These are phyloP conservation scores for Dryas iulia DNA, from an alignment of 1,140 invertebrate species.

Conservation along the genomic window DNA sequence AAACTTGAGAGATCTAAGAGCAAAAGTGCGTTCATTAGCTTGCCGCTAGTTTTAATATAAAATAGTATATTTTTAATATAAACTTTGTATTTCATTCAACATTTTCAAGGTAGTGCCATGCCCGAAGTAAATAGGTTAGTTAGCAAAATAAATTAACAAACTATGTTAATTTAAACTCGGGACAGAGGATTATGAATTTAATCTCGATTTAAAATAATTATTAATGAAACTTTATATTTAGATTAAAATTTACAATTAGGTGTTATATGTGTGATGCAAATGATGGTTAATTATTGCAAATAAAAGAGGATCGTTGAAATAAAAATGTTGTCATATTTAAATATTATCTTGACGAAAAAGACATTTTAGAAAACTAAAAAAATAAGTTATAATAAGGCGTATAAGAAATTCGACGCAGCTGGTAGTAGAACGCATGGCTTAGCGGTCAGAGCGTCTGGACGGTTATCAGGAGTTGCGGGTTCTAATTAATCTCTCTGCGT, in stretches of 20 bases:
- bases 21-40: not conserved
- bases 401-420: no score
- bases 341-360: no score
- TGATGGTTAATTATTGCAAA: no score
- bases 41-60: not conserved
- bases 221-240: not conserved
- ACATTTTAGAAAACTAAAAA: no score
- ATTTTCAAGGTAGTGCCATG: not conserved
- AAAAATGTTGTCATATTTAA: not conserved
- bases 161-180: constrained; percentile 3
- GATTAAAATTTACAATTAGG: not conserved
- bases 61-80: not conserved
- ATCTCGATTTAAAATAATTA: not conserved
- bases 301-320: not conserved
- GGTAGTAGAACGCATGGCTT: no score
- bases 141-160: not conserved
- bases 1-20: no score
- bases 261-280: no score
- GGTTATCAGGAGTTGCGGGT: no score
- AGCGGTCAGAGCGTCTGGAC: no score
- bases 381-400: no score
- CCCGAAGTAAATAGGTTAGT: not conserved
- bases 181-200: not conserved
- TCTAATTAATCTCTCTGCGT: no score
- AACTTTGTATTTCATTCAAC: not conserved